These are phyloP conservation scores for Corythucha ciliata DNA, from an alignment of 2,888 invertebrate genomes.

Conservation along the genomic window DNA sequence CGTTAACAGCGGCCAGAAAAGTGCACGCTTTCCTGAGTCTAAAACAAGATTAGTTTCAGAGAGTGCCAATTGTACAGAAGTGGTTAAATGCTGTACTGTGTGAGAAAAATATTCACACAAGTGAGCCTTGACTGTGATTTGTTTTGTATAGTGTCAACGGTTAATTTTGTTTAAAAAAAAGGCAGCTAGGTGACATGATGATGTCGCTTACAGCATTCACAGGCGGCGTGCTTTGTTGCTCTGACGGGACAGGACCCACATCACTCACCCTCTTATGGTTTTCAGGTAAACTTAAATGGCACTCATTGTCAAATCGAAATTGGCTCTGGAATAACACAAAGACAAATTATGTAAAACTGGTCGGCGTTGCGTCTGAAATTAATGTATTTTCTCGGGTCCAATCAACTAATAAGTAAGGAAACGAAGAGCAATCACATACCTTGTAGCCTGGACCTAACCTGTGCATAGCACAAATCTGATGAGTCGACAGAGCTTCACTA, in stretches of 20 bases:
- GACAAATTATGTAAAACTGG: slow-evolving; percentile 14
- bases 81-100: too few species aligned
- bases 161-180: slow-evolving; percentile 24
- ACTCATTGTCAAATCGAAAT: slow-evolving; percentile 99
- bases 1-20: too few species aligned
- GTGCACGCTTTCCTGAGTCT: too few species aligned
- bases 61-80: too few species aligned
- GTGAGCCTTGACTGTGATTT: too few species aligned
- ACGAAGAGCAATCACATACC: slow-evolving; percentile 48
- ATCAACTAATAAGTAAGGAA: slow-evolving; percentile 11
- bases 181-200: slow-evolving; percentile 41
- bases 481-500: slow-evolving; percentile 92
- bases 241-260: slow-evolving; percentile 39
- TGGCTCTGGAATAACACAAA: slow-evolving; percentile 69
- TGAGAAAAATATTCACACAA: too few species aligned
- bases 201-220: slow-evolving; percentile 53
- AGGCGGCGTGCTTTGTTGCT: slow-evolving; percentile 35
- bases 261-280: slow-evolving; percentile 96
- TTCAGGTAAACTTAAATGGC: slow-evolving; percentile 93
- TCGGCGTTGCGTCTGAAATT: too few species aligned
- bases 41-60: too few species aligned
- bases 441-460: slow-evolving; percentile 97
- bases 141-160: neutral
- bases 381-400: too few species aligned
- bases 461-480: slow-evolving; percentile 98